Conservation (phyloP, 2,888 invertebrate genomes). For the Temnothorax rugatulus region DNA sequence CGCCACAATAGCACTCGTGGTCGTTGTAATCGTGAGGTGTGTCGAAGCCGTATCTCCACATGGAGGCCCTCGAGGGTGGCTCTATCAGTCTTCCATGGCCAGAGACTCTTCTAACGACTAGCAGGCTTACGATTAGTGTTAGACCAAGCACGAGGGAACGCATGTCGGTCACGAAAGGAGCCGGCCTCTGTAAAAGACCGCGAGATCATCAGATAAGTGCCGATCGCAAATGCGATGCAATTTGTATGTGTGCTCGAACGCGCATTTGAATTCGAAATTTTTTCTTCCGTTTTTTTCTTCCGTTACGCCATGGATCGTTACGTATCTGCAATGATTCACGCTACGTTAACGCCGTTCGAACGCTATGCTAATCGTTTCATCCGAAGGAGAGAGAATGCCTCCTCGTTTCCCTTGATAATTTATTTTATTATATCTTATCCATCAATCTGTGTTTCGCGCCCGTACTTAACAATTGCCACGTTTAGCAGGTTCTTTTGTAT, state of each 20-base stretch:
- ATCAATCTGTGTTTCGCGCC: background rate
- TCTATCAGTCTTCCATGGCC: constrained; percentile 93
- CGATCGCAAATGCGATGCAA: background rate
- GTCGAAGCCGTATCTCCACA: constrained; percentile 96
- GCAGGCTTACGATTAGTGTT: constrained; percentile 60
- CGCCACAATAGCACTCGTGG: constrained; percentile 95
- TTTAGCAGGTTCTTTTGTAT: background rate
- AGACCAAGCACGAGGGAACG: constrained; percentile 61
- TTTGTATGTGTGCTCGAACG: constrained; percentile 1
- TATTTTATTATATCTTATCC: background rate
- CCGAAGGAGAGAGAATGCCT: background rate
- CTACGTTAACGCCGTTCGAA: background rate
- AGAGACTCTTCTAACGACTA: constrained; percentile 83
- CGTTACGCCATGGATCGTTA: background rate
- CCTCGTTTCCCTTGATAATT: constrained; percentile 4
- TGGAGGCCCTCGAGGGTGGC: constrained; percentile 95
- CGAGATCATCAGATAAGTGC: background rate
- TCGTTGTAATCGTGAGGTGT: constrained; percentile 96
- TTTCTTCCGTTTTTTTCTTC: constrained; percentile 5
- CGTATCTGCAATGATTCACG: constrained; percentile 21
- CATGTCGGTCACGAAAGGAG: constrained; percentile 62
- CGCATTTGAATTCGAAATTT: constrained; percentile 32
- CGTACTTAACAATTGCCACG: background rate
- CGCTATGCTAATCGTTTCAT: constrained; percentile 6
- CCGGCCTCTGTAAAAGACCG: constrained; percentile 40